phyloP scores from a whole-genome alignment of 2,888 invertebrate genomes.

The Drosophila sordidula region DNA sequence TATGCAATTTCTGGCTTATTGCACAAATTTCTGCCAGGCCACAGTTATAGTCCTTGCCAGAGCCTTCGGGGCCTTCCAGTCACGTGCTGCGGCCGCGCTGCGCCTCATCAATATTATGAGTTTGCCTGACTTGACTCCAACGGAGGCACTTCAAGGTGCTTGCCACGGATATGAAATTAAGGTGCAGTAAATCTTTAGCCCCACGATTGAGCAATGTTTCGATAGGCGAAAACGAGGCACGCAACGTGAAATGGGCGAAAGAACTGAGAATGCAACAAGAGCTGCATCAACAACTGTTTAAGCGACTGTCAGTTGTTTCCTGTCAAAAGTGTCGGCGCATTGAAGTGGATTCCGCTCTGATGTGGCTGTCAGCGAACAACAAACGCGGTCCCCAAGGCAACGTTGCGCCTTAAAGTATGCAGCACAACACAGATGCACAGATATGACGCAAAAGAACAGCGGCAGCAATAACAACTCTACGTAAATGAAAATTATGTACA shows the following conservation, averaged over 20 bases:
- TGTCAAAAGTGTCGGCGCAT: conserved; percentile 57
- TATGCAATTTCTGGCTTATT: conserved; percentile 74
- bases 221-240: not conserved
- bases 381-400: conserved; percentile 34
- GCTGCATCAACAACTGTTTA: conserved; percentile 13
- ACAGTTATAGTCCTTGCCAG: conserved; percentile 5
- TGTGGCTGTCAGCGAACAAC: conserved; percentile 41
- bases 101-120: conserved; percentile 64
- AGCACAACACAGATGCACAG: conserved; percentile 14
- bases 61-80: conserved; percentile 26
- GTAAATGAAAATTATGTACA: conserved; percentile 1
- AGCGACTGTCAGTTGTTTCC: conserved; percentile 68
- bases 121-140: conserved; percentile 39
- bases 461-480: not conserved
- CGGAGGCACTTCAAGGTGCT: conserved; percentile 9
- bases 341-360: conserved; percentile 63
- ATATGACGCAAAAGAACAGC: conserved; percentile 19
- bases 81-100: conserved; percentile 46
- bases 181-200: conserved; percentile 53
- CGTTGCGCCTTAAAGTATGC: conserved; percentile 47
- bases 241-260: conserved; percentile 15
- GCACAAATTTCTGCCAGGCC: conserved; percentile 58
- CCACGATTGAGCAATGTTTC: conserved; percentile 11
- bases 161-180: conserved; percentile 48
- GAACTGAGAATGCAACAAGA: conserved; percentile 53